A percentile compares a stretch with the other conserved stretches of the same genome.
phyloP scores from a whole-genome alignment of 2,888 invertebrate species.

The Drosophila infuscata region DNA sequence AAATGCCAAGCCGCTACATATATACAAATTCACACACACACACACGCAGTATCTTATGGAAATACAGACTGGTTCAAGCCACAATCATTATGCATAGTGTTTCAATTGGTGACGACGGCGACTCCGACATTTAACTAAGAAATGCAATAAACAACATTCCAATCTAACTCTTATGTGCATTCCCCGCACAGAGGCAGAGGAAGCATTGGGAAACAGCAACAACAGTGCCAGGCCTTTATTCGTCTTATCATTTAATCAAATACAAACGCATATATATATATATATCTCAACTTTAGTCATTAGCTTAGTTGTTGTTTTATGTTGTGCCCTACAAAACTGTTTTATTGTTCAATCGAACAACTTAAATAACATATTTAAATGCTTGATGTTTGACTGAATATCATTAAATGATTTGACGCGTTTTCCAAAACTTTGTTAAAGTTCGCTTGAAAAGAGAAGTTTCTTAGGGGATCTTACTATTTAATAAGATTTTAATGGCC shows the following conservation, averaged over 20 bases:
- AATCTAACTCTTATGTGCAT: conserved; percentile 58
- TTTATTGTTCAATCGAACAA: conserved; percentile 8
- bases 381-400: background rate
- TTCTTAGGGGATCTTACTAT: background rate
- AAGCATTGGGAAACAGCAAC: conserved; percentile 11
- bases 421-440: background rate
- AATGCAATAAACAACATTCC: conserved; percentile 78
- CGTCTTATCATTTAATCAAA: conserved; percentile 55
- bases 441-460: background rate
- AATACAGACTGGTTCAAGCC: conserved; percentile 35
- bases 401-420: background rate
- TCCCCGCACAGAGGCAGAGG: background rate
- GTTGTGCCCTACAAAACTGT: conserved; percentile 21
- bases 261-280: conserved; percentile 4
- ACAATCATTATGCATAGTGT: conserved; percentile 66
- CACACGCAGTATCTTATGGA: conserved; percentile 11
- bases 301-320: conserved; percentile 14
- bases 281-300: conserved; percentile 42
- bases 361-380: background rate
- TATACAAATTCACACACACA: conserved; percentile 10
- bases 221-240: conserved; percentile 62
- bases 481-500: background rate
- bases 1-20: conserved; percentile 51
- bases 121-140: conserved; percentile 64
- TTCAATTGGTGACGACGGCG: conserved; percentile 49